These are phyloP conservation scores for Andrena bicolor DNA, from an alignment of 2,888 invertebrate genomes.

Conservation along the genomic window DNA sequence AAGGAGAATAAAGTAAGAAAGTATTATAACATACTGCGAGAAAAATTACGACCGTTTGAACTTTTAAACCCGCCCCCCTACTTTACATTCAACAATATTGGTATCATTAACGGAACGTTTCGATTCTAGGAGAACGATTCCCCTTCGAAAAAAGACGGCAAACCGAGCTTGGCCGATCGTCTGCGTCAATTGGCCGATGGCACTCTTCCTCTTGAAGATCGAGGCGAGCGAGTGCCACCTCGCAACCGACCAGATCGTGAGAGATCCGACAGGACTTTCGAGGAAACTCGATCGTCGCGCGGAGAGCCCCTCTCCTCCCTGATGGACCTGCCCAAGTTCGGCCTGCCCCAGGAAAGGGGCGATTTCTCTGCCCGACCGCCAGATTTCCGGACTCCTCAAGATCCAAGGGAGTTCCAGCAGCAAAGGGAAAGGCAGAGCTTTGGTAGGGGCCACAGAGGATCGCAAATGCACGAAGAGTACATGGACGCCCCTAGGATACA, in stretches of 20 bases:
- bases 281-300: slow-evolving; percentile 71
- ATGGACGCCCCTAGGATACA: slow-evolving; percentile 76
- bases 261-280: slow-evolving; percentile 78
- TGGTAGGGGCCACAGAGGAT: slow-evolving; percentile 69
- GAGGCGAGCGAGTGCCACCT: slow-evolving; percentile 66
- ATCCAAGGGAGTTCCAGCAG: slow-evolving; percentile 76
- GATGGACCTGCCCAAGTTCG: slow-evolving; percentile 83
- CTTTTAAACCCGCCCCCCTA: no score
- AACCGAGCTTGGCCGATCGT: slow-evolving; percentile 83
- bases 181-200: slow-evolving; percentile 84
- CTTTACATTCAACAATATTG: no score
- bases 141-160: slow-evolving; percentile 79
- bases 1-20: no score
- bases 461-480: slow-evolving; percentile 77
- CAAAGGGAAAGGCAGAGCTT: slow-evolving; percentile 78
- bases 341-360: slow-evolving; percentile 75
- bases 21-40: no score
- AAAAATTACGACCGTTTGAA: no score
- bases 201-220: slow-evolving; percentile 81
- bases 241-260: slow-evolving; percentile 66
- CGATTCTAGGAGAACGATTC: slow-evolving; percentile 57
- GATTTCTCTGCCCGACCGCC: slow-evolving; percentile 78
- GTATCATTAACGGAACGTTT: not conserved
- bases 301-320: slow-evolving; percentile 82
- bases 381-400: slow-evolving; percentile 77